These are phyloP conservation scores for Drosophila testacea DNA, from an alignment of 2,888 invertebrate genomes.

Conservation along the genomic window DNA sequence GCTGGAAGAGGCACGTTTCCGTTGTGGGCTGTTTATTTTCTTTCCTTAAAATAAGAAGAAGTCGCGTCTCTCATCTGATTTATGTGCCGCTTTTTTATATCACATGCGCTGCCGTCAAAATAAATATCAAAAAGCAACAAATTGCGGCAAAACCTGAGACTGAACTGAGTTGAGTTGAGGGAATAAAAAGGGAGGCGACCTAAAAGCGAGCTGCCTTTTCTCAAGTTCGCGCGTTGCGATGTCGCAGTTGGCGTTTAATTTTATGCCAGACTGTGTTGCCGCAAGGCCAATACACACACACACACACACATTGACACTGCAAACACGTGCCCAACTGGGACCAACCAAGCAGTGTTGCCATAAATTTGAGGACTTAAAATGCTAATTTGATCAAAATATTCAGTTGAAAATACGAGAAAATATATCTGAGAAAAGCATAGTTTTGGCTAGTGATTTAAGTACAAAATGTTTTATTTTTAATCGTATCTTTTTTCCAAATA, in stretches of 20 bases:
- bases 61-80: constrained; percentile 65
- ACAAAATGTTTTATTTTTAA: too few relatives aligned
- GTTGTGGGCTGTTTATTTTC: constrained; percentile 53
- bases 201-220: constrained; percentile 9
- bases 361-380: too few relatives aligned
- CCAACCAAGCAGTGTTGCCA: background rate
- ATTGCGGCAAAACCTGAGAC: constrained; percentile 42
- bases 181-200: background rate
- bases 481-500: too few relatives aligned
- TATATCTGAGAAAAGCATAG: too few relatives aligned
- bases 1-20: constrained; percentile 41
- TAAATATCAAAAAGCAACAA: constrained; percentile 79
- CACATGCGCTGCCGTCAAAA: constrained; percentile 56
- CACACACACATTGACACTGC: constrained; percentile 3
- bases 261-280: constrained; percentile 65
- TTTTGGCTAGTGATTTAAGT: too few relatives aligned
- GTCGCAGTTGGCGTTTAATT: constrained; percentile 65
- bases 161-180: background rate
- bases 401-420: too few relatives aligned
- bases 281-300: constrained; percentile 57
- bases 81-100: constrained; percentile 63
- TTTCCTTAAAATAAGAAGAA: constrained; percentile 36
- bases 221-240: constrained; percentile 32
- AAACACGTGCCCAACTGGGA: constrained; percentile 63
- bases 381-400: too few relatives aligned